Base-by-base conservation (phyloP, 2,888 invertebrate species). In the Pollenia griseotomentosa region DNA sequence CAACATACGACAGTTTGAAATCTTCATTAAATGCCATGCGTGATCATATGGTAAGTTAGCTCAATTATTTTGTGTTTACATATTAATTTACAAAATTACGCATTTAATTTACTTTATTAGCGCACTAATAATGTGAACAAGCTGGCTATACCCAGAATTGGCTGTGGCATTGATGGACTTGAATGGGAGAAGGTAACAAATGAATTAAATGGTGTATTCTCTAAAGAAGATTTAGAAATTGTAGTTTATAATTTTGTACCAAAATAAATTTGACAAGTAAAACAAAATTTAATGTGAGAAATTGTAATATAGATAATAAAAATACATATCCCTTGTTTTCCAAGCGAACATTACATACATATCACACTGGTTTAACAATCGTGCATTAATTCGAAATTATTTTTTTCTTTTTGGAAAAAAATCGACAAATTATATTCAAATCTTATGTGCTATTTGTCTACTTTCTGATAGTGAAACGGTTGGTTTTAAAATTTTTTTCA, bases 151-250 rank as follows among this genome's bases (percentile, higher is more conserved):
- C 96, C 96, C 0, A 92, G 94, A 82, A 95, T 96, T 87, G 96
- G 96, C 2, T 96, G 96, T 90, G 96, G 96, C 48, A 94, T 96
- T 55, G 96, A 96, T 91, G 92, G 94, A 19, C 93, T 96, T 5
- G 93, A 95, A 86, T 96, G 96, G 96, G 90, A 91, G 1, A 93
- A 93, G 44, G 96, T 96, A 0, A 94, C 93, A 84, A 89, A 90
- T 0, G 93, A 95, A 90, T 89, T 96, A 8, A 92, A 93, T 57
- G 92, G 93, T 33, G 93, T 95, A 8, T 96, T 96, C 90, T 88
- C 89, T 42, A 91, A 94, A 65, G 92, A 94, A 33, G 91, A 93
- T n/a, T 88, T 95, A 11, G 92, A 94, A 88, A 94, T 95, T 87
- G 92, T 93, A 9, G 94, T 95, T 12, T 95, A 95, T 90, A 94